Evolutionary conservation across 2,797 vertebrate genomes (phyloP), one percentile per base, ranked within the genome.

Genomic region (Cuniculus paca): DNA sequence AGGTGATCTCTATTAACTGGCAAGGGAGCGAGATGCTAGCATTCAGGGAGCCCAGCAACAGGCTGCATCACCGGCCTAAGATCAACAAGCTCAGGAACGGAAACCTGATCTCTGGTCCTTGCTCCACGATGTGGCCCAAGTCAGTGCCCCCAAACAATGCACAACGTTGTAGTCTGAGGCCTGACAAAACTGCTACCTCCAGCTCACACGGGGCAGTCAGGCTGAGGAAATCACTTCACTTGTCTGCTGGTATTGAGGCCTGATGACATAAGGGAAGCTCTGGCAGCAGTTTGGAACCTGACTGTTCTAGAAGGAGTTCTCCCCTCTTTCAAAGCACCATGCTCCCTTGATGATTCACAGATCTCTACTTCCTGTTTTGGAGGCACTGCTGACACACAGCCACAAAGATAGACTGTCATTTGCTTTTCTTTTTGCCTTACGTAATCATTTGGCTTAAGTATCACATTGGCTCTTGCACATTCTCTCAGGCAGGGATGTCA

Each of bases 301-400:
- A 72, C 52, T 70, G 22, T 65, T 95, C 63, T 74, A 68, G 87
- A 93, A 84, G 68, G 72, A 84, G 77, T 88, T 36, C 39, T 75
- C 81, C 52, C 65, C 84, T 81, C 61, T 77, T 75, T 89, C 82
- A 90, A 84, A 45, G 58, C 10, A 14, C 22, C 9, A 34, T 85
- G 54, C 88, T 74, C 75, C 88, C 86, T 1, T 1, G 50, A 74
- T 96, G 96, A 97, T 90, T 97, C 97, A 97, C 60, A 36, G 81
- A 54, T 45, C 56, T 50, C 95, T 42, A 81, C 90, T 96, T 97
- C 91, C 95, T 97, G 95, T 97, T 97, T 94, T 88, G 91, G 82
- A 97, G 42, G 45, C 50, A 45, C 24, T 6, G 65, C 36, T 4
- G 0, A 65, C 80, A 61, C 82, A 78, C 0, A 70, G 79, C 58